Evolutionary conservation across 2,113 vertebrate genomes (phyloP), one percentile per base, ranked within the genome.

Genomic region (Pardalotus punctatus): DNA sequence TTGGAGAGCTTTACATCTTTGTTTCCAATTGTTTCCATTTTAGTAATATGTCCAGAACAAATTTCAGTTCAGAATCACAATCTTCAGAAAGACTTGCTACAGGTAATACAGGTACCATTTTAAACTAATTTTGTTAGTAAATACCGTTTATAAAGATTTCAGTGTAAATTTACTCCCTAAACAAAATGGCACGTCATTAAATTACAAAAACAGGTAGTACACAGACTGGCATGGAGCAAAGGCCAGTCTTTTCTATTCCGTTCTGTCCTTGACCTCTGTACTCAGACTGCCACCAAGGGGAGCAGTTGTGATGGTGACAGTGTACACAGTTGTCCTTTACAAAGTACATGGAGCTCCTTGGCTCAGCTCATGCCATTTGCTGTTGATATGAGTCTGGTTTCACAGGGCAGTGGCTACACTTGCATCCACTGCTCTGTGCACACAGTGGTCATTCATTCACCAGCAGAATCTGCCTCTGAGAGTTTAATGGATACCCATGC

Each of bases 211-310:
- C 64, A 76, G 29, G 38, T 70, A 80, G 24, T 31, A 33, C 28
- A 18, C 27, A 79, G 56, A 69, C 76, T 88, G 82, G 69, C 71
- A 20, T 31, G 57, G 82, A 71, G 56, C 79, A 94, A 95, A 95
- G 85, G 51, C 56, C 56, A 64, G 38, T 25, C 64, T 67, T 77
- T 93, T 86, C 64, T 51, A 24, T 33, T 90, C 69, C 8, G 1
- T 71, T 74, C 85, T 95, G 88, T 84, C 93, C 94, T 96, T 95
- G 94, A 88, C 93, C 92, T 96, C 80, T 92, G 92, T 94, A 78
- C 82, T 88, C 69, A 86, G 85, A 51, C 54, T 96, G 79, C 88
- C 90, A 86, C 90, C 72, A 86, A 88, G 88, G 84, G 90, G 94
- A 93, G 8, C 56, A 64, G 90, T 28, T 90, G 90, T 86, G 92